Evolutionary conservation across 2,797 vertebrate species (phyloP).

Genomic region (Trachops cirrhosus): DNA sequence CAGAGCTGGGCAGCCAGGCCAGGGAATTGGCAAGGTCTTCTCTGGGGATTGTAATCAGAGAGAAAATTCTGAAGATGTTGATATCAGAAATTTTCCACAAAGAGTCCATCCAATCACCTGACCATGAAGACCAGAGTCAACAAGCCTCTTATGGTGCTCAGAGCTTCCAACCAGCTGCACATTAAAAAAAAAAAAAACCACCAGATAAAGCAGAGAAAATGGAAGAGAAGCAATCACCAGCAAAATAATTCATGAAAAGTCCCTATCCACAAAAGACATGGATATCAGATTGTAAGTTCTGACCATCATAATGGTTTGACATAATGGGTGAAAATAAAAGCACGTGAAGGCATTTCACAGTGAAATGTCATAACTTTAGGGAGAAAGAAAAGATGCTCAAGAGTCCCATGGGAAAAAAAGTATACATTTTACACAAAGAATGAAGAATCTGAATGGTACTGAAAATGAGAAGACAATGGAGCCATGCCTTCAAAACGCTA

Average conservation of each 20-base stretch:
- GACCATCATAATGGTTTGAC: not conserved
- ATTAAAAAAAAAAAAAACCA: not conserved
- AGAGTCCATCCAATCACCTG: not conserved
- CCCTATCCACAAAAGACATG: not conserved
- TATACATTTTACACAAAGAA: not conserved
- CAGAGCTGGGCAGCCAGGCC: not conserved
- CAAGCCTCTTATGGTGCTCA: not conserved
- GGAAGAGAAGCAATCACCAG: not conserved
- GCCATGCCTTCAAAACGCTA: not conserved
- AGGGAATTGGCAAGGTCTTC: not conserved
- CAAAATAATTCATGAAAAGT: not conserved
- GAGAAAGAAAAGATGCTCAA: not conserved
- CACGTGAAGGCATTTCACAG: not conserved
- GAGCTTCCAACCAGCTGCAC: not conserved
- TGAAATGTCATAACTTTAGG: constrained; percentile 2
- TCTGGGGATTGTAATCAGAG: not conserved
- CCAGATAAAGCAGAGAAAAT: not conserved
- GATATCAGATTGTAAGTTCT: not conserved
- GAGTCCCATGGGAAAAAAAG: not conserved
- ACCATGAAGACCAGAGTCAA: not conserved
- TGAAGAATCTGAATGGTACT: not conserved
- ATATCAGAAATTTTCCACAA: not conserved
- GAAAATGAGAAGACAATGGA: not conserved
- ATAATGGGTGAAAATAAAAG: not conserved
- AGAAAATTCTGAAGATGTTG: not conserved